A percentile compares a stretch with the other conserved stretches of the same genome.
Conservation (phyloP, 2,888 invertebrate genomes). For the Nysson spinosus region DNA sequence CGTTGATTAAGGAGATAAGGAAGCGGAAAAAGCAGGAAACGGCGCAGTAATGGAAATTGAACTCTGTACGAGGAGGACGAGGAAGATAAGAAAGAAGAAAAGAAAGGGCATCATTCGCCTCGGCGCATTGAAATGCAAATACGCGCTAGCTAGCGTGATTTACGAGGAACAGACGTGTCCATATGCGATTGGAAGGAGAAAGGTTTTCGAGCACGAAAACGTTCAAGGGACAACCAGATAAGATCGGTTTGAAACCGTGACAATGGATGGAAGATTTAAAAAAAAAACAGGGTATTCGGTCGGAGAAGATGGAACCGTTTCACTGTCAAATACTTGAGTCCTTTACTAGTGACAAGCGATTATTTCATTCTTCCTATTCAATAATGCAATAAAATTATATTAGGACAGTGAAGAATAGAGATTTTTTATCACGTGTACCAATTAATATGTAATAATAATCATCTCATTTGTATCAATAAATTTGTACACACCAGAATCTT, state of each 20-base stretch:
- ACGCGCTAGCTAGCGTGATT: slow-evolving; percentile 58
- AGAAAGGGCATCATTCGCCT: slow-evolving; percentile 31
- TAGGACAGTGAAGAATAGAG: no score
- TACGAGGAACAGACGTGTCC: slow-evolving; percentile 61
- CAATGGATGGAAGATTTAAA: slow-evolving; percentile 47
- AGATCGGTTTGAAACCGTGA: slow-evolving; percentile 49
- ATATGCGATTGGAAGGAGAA: slow-evolving; percentile 41
- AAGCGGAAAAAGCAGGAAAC: neutral
- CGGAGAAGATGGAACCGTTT: slow-evolving; percentile 28
- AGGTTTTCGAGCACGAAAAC: slow-evolving; percentile 38
- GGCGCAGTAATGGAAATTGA: neutral
- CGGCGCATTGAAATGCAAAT: slow-evolving; percentile 67
- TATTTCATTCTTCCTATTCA: neutral
- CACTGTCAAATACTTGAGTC: slow-evolving; percentile 27
- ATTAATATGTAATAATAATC: no score
- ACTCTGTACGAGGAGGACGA: slow-evolving; percentile 5
- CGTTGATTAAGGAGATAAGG: neutral
- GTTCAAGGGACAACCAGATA: slow-evolving; percentile 47
- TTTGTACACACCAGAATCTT: no score
- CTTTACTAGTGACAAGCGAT: neutral
- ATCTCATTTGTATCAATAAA: no score
- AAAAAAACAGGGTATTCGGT: slow-evolving; percentile 33
- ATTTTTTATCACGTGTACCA: no score
- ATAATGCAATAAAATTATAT: no score
- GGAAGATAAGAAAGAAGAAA: slow-evolving; percentile 16